Conservation (phyloP, 2,888 invertebrate genomes). For the Brenthis daphne region DNA sequence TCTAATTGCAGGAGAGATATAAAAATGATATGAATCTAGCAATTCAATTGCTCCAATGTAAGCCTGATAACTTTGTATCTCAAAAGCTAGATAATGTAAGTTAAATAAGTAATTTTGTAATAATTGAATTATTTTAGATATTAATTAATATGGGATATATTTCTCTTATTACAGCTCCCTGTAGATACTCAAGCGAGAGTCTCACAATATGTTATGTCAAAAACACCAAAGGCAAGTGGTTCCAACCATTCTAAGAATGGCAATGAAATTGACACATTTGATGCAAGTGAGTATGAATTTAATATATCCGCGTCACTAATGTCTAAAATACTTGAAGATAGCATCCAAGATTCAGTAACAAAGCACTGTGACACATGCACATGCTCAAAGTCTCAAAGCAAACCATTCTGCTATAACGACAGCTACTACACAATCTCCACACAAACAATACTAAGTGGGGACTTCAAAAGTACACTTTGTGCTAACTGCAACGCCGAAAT, state of each 20-base stretch:
- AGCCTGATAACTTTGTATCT: conserved; percentile 96
- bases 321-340: conserved; percentile 94
- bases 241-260: conserved; percentile 71
- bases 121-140: background rate
- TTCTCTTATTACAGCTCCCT: conserved; percentile 86
- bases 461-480: conserved; percentile 79
- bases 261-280: conserved; percentile 73
- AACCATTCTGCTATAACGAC: conserved; percentile 80
- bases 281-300: conserved; percentile 84
- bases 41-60: conserved; percentile 96
- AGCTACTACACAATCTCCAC: conserved; percentile 83
- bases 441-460: conserved; percentile 81
- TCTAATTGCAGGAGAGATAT: conserved; percentile 91
- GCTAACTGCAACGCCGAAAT: conserved; percentile 84
- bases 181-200: conserved; percentile 95
- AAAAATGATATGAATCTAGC: conserved; percentile 96
- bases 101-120: conserved; percentile 43
- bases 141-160: conserved; percentile 8
- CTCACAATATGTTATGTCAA: conserved; percentile 87
- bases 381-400: conserved; percentile 83
- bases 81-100: conserved; percentile 95
- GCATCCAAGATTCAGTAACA: conserved; percentile 90
- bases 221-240: conserved; percentile 71
- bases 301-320: conserved; percentile 93
- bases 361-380: conserved; percentile 93